Evolutionary conservation across 2,113 vertebrate genomes (phyloP).

Genomic region (Peromyscus maniculatus): DNA sequence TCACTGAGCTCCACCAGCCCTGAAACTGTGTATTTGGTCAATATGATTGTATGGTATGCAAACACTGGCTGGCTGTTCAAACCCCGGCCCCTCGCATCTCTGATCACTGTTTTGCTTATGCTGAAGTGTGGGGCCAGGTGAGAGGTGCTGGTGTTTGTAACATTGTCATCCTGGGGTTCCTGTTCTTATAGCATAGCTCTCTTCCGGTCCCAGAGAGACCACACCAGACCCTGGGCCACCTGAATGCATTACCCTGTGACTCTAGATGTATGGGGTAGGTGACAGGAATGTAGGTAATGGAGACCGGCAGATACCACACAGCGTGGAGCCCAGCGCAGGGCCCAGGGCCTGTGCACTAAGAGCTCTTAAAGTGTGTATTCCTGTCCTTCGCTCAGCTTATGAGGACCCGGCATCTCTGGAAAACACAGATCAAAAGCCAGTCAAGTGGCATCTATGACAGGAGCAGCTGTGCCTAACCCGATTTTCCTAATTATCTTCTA

Average conservation of each 20-base stretch:
- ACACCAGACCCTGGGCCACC: background rate
- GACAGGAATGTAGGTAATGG: background rate
- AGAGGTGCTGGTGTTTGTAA: background rate
- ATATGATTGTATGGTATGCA: accelerated
- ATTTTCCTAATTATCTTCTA: background rate
- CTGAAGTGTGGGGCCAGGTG: background rate
- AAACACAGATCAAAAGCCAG: background rate
- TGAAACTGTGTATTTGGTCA: background rate
- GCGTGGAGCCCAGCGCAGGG: accelerated
- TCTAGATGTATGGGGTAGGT: background rate
- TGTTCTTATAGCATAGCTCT: background rate
- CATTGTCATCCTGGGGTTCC: background rate
- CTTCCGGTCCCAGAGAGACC: background rate
- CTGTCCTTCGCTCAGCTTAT: background rate
- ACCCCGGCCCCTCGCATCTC: too few relatives aligned
- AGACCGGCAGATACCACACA: background rate
- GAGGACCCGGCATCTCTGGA: background rate
- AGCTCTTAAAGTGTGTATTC: accelerated
- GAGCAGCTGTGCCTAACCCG: background rate
- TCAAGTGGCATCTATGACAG: background rate
- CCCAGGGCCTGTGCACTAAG: accelerated
- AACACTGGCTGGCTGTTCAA: accelerated
- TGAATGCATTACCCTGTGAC: background rate
- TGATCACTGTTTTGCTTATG: background rate
- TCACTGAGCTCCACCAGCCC: background rate